These are phyloP conservation scores for Tolypeutes matacus DNA, from an alignment of 2,797 vertebrate species.

Conservation along the genomic window DNA sequence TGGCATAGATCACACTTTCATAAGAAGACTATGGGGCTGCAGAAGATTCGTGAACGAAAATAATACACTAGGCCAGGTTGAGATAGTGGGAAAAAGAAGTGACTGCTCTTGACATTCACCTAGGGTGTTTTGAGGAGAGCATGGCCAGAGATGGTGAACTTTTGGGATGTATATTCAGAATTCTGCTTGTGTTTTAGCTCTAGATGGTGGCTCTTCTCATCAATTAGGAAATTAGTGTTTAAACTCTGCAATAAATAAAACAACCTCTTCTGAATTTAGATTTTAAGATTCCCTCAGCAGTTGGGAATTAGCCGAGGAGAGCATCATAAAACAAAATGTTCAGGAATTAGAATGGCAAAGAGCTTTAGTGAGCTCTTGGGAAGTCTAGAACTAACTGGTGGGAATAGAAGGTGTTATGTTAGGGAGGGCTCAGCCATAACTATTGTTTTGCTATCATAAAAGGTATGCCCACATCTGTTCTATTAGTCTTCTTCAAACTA, in stretches of 20 bases:
- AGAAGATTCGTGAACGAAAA: not conserved
- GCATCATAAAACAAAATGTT: not conserved
- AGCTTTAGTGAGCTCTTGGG: not conserved
- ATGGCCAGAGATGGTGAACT: not conserved
- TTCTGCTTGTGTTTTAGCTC: not conserved
- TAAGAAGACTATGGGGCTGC: not conserved
- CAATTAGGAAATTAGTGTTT: not conserved
- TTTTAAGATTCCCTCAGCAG: not conserved
- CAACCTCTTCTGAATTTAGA: not conserved
- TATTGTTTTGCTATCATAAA: conserved; percentile 17
- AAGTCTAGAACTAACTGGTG: not conserved
- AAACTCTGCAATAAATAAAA: conserved; percentile 29
- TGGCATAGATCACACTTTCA: not conserved
- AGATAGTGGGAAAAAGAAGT: not conserved
- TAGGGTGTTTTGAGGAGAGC: not conserved
- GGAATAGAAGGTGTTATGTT: not conserved
- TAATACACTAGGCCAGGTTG: not conserved
- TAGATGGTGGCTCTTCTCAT: not conserved
- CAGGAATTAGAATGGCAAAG: not conserved
- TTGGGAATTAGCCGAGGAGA: not conserved
- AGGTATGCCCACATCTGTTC: not conserved
- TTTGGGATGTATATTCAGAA: not conserved
- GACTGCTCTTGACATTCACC: not conserved
- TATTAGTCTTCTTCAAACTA: not conserved
- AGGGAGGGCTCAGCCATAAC: not conserved